A percentile compares a stretch with the other conserved stretches of the same genome.
Conservation (phyloP, 1,140 invertebrate species). For the Heliothis virescens region DNA sequence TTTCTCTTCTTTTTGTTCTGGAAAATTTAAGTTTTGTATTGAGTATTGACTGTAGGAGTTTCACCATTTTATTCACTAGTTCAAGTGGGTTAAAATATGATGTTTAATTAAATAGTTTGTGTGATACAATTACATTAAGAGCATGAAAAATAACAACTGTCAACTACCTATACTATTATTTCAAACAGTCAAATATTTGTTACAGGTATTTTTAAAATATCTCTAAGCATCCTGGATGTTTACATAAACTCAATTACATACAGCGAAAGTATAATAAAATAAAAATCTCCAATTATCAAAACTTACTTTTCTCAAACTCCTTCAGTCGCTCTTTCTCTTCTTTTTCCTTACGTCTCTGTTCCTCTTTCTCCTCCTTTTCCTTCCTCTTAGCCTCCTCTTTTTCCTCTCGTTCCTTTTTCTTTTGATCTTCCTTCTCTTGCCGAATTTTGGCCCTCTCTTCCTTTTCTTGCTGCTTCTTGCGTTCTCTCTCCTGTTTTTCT, state of each 20-base stretch:
- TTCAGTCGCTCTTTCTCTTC: constrained; percentile 86
- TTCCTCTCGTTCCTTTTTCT: constrained; percentile 80
- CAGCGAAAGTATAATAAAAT: too few species aligned
- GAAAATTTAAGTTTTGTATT: constrained; percentile 31
- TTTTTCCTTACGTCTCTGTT: constrained; percentile 84
- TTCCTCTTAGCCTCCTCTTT: constrained; percentile 76
- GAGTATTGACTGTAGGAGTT: neutral
- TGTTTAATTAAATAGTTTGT: too few species aligned
- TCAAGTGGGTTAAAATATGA: neutral
- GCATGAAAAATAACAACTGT: too few species aligned
- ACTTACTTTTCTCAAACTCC: constrained; percentile 81
- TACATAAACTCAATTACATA: neutral
- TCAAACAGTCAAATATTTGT: too few species aligned
- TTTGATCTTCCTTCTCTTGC: constrained; percentile 80
- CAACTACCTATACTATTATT: too few species aligned
- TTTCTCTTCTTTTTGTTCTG: constrained; percentile 78
- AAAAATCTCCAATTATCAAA: too few species aligned
- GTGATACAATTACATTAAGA: too few species aligned
- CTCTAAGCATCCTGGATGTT: too few species aligned
- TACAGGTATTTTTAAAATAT: too few species aligned
- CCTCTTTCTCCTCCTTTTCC: constrained; percentile 83
- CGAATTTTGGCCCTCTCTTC: constrained; percentile 76
- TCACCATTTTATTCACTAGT: too few species aligned
- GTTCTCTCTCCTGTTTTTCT: constrained; percentile 83
- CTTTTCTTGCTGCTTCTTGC: constrained; percentile 80